phyloP scores from a whole-genome alignment of 2,797 vertebrate genomes.

The Sebastes melanostomus region DNA sequence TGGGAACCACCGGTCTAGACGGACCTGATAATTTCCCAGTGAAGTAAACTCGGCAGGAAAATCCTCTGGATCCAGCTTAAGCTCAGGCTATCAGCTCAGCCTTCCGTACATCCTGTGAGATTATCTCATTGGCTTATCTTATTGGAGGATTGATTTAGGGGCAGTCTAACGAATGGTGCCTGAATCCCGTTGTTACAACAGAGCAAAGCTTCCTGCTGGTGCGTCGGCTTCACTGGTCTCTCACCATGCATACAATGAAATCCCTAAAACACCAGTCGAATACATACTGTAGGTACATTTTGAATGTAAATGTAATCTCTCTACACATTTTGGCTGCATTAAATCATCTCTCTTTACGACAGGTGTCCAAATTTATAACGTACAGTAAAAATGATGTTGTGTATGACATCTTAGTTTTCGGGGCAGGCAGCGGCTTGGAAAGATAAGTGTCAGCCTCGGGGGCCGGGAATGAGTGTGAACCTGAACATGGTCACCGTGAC shows the following conservation, averaged over 20 bases:
- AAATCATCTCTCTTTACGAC: conserved; percentile 28
- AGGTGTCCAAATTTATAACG: conserved; percentile 11
- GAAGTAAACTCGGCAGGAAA: conserved; percentile 6
- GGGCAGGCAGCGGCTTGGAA: conserved; percentile 37
- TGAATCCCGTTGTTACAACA: conserved; percentile 8
- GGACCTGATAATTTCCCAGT: neutral
- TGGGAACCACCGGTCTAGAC: no score
- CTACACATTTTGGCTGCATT: neutral
- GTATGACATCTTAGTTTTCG: conserved; percentile 32
- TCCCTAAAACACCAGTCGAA: neutral
- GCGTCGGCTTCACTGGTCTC: neutral
- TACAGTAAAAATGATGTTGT: conserved; percentile 18
- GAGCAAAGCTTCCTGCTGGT: conserved; percentile 2
- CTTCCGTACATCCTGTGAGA: conserved; percentile 14
- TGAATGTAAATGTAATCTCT: conserved; percentile 6
- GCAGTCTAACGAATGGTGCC: neutral
- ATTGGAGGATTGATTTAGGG: neutral
- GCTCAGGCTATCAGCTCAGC: neutral
- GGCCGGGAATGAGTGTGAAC: conserved; percentile 48
- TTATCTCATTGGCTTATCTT: neutral
- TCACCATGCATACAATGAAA: neutral
- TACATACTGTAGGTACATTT: neutral
- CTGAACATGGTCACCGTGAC: conserved; percentile 46
- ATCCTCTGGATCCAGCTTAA: conserved; percentile 14
- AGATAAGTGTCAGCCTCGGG: conserved; percentile 42